Base-by-base conservation (phyloP, 2,888 invertebrate genomes). In the Empis livida region DNA sequence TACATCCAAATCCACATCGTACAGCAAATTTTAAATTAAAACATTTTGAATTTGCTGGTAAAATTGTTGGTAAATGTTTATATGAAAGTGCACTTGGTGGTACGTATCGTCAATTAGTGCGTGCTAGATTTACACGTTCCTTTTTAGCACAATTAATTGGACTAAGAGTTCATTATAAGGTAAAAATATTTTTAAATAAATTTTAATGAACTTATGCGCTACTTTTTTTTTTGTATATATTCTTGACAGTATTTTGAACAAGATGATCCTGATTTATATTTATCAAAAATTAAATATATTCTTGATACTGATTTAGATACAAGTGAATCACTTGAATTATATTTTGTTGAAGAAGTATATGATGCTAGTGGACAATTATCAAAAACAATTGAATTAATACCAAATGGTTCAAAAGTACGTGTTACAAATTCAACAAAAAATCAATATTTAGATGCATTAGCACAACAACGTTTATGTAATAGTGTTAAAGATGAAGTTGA, bases 101-200 rank as follows among this genome's bases (percentile, higher is more conserved):
- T 48, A 79, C 84, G 13, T 91, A 91, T 71, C 75, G 90, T 0
- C 93, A 93, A 68, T 73, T 92, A 51, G 92, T 95, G 52, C 80
- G 92, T 44, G 94, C 93, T 2, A 73, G 91, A 46, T 91, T 94
- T 64, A 86, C 92, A 38, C 75, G 94, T 48, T 91, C 92, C 38
- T 95, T 95, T 73, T 76, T 94, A 50, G 94, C 94, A 50, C 93
- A 93, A 73, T 79, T 95, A 54, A 94, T 94, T 60, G 95, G 94
- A 15, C 78, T 94, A 32, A 71, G 93, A 51, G 92, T 94, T 51
- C 90, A 92, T 66, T 93, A 91, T 63, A 92, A 90, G 79, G 90
- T 89, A 65, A 54, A 49, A 15, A 3, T 27, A 16, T 31, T 40
- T 13, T 13, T 13, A 9, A 13, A 32, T 32, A 13, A 3, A 35